These are phyloP conservation scores for Cryptocephalus primarius DNA, from an alignment of 2,888 invertebrate species.

Conservation along the genomic window DNA sequence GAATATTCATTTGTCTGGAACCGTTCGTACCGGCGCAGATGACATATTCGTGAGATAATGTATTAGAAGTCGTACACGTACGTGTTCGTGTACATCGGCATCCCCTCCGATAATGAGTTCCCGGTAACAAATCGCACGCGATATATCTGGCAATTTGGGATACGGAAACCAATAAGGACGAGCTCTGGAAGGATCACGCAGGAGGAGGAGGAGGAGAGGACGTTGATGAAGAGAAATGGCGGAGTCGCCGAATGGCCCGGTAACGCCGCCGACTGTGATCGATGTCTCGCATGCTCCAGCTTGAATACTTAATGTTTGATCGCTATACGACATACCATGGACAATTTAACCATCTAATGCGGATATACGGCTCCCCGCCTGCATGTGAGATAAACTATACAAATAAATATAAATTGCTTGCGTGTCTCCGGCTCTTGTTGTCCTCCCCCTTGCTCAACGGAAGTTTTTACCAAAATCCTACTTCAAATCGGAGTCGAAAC, in stretches of 20 bases:
- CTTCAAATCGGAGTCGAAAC: too few species aligned
- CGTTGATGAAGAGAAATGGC: conserved; percentile 36
- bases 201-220: conserved; percentile 4
- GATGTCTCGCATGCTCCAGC: conserved; percentile 28
- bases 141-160: conserved; percentile 20
- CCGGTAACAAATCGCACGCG: conserved; percentile 1
- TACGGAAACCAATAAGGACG: conserved; percentile 28
- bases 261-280: conserved; percentile 23
- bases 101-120: too few species aligned
- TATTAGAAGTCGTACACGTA: too few species aligned
- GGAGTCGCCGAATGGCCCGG: conserved; percentile 18
- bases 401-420: conserved; percentile 1
- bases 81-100: too few species aligned
- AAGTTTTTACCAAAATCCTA: too few species aligned
- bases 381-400: neutral
- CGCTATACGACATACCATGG: conserved; percentile 24
- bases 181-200: conserved; percentile 1
- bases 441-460: too few species aligned
- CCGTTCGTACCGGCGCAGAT: too few species aligned
- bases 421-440: neutral
- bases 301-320: conserved; percentile 33
- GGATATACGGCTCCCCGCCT: conserved; percentile 12
- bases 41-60: too few species aligned
- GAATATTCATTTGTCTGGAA: too few species aligned
- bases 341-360: conserved; percentile 23